Evolutionary conservation across 2,888 invertebrate genomes (phyloP), one percentile per base, ranked within the genome.

Genomic region (Congeria kusceri): DNA sequence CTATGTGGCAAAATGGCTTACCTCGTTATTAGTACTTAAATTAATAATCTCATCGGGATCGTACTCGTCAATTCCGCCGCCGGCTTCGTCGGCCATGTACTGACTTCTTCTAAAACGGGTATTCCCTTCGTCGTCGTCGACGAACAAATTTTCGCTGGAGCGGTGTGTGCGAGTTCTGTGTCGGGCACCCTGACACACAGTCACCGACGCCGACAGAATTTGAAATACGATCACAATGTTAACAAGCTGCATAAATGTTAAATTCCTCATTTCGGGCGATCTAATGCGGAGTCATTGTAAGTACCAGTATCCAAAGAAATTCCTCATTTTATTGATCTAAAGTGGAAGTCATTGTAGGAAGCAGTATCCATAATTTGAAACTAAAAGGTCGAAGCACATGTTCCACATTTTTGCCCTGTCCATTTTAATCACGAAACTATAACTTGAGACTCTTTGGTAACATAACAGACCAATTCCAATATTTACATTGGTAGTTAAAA

Each of bases 11-110:
- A 27, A 32, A 5, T 11, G 20, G 46, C 63, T 56, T 70, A 79
- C 79, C 70, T 74, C 62, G 20, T 79, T 74, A 49, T 70, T 71
- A 27, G 79, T 67, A 58, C 79, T 79, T 23, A 67, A 44, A 64
- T 74, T 79, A 9, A 57, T 49, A 3, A 70, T 56, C 25, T 79
- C 79, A 20, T 79, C 70, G 2, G 70, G 49, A 58, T 57, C 64
- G 23, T 62, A 58, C 56, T 67, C 78, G 49, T 59, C 44, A n/a
- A 15, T 15, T 7, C 57, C 65, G 32, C 70, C 79, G 28, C 23
- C 59, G 49, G 53, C 58, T 23, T 68, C 68, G 32, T 73, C 77
- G 25, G 62, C 58, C 15, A 32, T 63, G 63, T 65, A 64, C 66
- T 46, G 57, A 56, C 57, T 67, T 32, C 32, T 25, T 2, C 25